A percentile compares a stretch with the other conserved stretches of the same genome.
phyloP scores from a whole-genome alignment of 2,113 vertebrate genomes.

The Bolborhynchus lineola region DNA sequence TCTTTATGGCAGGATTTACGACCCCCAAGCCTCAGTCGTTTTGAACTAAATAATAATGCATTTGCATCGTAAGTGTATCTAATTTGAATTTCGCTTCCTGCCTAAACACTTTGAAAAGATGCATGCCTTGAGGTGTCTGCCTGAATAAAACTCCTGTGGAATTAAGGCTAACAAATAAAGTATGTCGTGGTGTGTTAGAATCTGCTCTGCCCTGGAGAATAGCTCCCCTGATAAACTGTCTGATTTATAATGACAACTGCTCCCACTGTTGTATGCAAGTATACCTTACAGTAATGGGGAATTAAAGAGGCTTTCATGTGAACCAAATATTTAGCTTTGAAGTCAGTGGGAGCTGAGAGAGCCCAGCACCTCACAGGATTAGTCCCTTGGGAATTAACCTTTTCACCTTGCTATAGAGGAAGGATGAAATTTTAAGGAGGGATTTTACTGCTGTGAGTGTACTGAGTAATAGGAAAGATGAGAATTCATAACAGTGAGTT shows the following conservation, averaged over 20 bases:
- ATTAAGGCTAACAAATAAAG: slow-evolving; percentile 59
- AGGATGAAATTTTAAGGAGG: slow-evolving; percentile 39
- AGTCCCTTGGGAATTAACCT: slow-evolving; percentile 64
- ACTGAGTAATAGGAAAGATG: background rate
- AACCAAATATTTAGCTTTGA: slow-evolving; percentile 69
- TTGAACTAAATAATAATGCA: slow-evolving; percentile 64
- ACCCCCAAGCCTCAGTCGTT: slow-evolving; percentile 38
- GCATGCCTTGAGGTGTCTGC: slow-evolving; percentile 62
- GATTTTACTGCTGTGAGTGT: background rate
- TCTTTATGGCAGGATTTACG: slow-evolving; percentile 60
- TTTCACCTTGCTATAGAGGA: slow-evolving; percentile 57
- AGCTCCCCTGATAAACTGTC: slow-evolving; percentile 52
- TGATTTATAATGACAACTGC: slow-evolving; percentile 60
- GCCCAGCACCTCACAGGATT: slow-evolving; percentile 53
- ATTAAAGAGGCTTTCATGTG: slow-evolving; percentile 72
- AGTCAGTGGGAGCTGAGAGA: slow-evolving; percentile 42
- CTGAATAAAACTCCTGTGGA: slow-evolving; percentile 59
- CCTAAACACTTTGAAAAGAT: slow-evolving; percentile 63
- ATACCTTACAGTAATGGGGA: slow-evolving; percentile 70
- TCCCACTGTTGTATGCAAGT: slow-evolving; percentile 69
- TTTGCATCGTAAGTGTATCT: slow-evolving; percentile 66
- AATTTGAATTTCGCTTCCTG: slow-evolving; percentile 71
- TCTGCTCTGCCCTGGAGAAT: slow-evolving; percentile 43
- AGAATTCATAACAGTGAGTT: background rate
- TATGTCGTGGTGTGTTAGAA: slow-evolving; percentile 62